phyloP scores from a whole-genome alignment of 2,113 vertebrate genomes.

The Orycteropus afer region DNA sequence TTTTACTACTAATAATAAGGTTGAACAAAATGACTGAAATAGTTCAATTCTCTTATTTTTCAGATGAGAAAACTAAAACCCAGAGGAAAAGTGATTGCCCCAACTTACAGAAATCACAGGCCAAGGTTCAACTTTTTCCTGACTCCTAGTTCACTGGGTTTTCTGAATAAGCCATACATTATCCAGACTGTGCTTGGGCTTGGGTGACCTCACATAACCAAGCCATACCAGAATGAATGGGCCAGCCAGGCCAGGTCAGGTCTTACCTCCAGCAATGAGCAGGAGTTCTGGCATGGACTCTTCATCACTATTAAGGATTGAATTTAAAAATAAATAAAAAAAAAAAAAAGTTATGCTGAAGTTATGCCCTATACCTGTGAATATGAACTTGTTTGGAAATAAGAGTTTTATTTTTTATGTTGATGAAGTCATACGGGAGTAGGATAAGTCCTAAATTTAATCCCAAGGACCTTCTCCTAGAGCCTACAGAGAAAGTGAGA shows the following conservation, averaged over 20 bases:
- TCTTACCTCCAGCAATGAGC: background rate
- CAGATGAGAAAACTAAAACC: background rate
- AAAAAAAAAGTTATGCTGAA: background rate
- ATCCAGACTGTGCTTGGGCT: background rate
- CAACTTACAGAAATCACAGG: background rate
- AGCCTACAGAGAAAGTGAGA: too few relatives aligned
- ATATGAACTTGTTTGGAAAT: background rate
- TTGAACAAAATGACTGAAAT: background rate
- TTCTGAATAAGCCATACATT: background rate
- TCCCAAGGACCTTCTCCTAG: background rate
- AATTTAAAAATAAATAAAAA: too few relatives aligned
- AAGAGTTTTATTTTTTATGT: background rate
- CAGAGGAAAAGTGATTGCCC: background rate
- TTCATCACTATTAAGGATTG: background rate
- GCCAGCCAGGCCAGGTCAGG: background rate
- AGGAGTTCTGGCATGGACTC: background rate
- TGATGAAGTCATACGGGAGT: background rate
- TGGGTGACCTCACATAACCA: background rate
- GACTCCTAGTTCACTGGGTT: background rate
- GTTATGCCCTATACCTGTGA: background rate
- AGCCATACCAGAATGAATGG: background rate
- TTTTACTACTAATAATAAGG: background rate
- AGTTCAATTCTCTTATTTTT: slow-evolving; percentile 30
- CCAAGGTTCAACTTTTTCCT: background rate
- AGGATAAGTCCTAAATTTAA: background rate